These are phyloP conservation scores for Forbesichthys agassizii DNA, from an alignment of 2,113 vertebrate species.

Conservation along the genomic window DNA sequence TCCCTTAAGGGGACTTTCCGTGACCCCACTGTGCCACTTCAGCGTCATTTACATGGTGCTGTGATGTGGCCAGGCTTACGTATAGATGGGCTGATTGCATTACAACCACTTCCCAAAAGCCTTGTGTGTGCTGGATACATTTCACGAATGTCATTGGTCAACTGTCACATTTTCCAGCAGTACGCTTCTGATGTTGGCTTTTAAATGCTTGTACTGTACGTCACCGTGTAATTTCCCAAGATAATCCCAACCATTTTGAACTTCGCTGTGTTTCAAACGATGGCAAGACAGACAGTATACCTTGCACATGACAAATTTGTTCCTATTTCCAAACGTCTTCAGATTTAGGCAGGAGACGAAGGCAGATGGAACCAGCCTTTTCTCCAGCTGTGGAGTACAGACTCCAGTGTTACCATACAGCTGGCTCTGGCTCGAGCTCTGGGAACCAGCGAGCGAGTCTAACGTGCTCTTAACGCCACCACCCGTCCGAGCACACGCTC, in stretches of 20 bases:
- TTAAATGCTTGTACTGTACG: slow-evolving; percentile 9
- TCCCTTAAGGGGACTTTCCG: slow-evolving; percentile 74
- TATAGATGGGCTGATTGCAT: slow-evolving; percentile 58
- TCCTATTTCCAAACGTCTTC: no score
- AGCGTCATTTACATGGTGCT: slow-evolving; percentile 54
- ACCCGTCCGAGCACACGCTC: slow-evolving; percentile 34
- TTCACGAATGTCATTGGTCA: slow-evolving; percentile 40
- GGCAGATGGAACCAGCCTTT: slow-evolving; percentile 62
- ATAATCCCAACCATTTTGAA: slow-evolving; percentile 21
- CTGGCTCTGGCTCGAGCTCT: slow-evolving; percentile 69
- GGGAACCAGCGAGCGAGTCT: slow-evolving; percentile 65
- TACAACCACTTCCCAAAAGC: slow-evolving; percentile 52
- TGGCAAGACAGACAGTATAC: no score
- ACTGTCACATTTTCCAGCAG: slow-evolving; percentile 47
- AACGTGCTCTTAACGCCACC: slow-evolving; percentile 58
- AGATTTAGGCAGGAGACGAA: slow-evolving; percentile 34
- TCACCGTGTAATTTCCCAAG: slow-evolving; percentile 22
- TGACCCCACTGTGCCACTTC: slow-evolving; percentile 68
- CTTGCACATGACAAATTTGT: no score
- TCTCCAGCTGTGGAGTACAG: slow-evolving; percentile 74
- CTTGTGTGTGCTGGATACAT: slow-evolving; percentile 27
- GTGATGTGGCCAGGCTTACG: slow-evolving; percentile 34
- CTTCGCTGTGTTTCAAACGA: background rate
- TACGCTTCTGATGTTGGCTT: slow-evolving; percentile 35
- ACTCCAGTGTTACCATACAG: slow-evolving; percentile 62